These are phyloP conservation scores for Eumaeus atala DNA, from an alignment of 1,140 invertebrate species.

Conservation along the genomic window DNA sequence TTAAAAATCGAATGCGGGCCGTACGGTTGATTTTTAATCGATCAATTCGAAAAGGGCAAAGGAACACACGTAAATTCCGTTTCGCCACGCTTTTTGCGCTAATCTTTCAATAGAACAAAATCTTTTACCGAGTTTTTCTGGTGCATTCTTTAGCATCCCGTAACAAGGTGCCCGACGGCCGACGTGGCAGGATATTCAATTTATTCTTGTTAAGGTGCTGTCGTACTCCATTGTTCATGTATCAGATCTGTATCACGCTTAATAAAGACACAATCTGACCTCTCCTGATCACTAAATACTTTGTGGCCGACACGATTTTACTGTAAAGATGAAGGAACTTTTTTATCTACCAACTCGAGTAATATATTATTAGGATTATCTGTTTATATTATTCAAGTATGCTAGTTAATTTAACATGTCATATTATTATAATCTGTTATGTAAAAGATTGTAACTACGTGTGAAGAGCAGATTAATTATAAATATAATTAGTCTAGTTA, in stretches of 20 bases:
- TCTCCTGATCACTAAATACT: conserved; percentile 5
- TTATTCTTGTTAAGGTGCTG: conserved; percentile 44
- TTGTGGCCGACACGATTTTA: conserved; percentile 10
- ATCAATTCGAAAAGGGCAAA: conserved; percentile 28
- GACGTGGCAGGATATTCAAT: conserved; percentile 27
- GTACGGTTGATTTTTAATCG: conserved; percentile 15
- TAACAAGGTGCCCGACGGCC: conserved; percentile 33
- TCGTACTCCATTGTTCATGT: conserved; percentile 34
- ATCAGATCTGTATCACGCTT: conserved; percentile 28
- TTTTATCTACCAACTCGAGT: too few relatives aligned
- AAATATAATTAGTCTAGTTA: too few relatives aligned
- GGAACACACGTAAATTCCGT: conserved; percentile 36
- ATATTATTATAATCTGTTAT: too few relatives aligned
- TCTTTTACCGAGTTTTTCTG: conserved; percentile 25
- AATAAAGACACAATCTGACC: conserved; percentile 17
- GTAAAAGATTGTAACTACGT: too few relatives aligned
- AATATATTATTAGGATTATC: too few relatives aligned
- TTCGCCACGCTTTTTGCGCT: conserved; percentile 52
- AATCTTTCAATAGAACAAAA: conserved; percentile 28
- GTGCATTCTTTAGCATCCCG: conserved; percentile 26
- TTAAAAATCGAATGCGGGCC: conserved; percentile 9
- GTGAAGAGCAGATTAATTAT: too few relatives aligned
- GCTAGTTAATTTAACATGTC: too few relatives aligned
- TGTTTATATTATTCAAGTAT: too few relatives aligned
- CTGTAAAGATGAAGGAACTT: too few relatives aligned